phyloP scores from a whole-genome alignment of 1,140 invertebrate species.

The Drosophila truncata region DNA sequence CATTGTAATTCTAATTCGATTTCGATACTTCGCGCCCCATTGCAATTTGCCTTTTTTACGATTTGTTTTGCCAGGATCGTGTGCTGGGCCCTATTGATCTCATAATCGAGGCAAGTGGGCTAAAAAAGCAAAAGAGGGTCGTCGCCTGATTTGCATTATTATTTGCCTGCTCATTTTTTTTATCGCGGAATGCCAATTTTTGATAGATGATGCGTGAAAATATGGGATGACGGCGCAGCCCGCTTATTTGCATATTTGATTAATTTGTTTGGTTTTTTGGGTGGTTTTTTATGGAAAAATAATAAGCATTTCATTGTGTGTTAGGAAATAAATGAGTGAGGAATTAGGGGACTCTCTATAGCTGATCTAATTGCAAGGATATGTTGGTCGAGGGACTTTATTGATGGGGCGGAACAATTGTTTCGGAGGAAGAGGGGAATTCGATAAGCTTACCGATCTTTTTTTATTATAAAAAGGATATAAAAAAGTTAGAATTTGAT shows the following conservation, averaged over 20 bases:
- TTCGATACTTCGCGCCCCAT: constrained; percentile 69
- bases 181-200: constrained; percentile 62
- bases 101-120: constrained; percentile 68
- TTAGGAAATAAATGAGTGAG: constrained; percentile 2
- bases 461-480: not conserved
- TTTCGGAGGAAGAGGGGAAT: not conserved
- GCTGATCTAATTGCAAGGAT: constrained; percentile 12
- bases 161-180: constrained; percentile 61
- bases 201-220: constrained; percentile 79
- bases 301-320: constrained; percentile 71
- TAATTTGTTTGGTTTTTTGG: constrained; percentile 79
- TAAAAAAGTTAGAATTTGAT: not conserved
- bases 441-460: not conserved
- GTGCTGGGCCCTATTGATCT: constrained; percentile 65
- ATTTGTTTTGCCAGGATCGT: constrained; percentile 67
- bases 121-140: constrained; percentile 54
- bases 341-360: constrained; percentile 11
- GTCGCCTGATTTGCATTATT: constrained; percentile 57
- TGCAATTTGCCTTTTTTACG: constrained; percentile 81
- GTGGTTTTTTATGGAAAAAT: constrained; percentile 81
- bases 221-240: constrained; percentile 14
- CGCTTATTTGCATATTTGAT: constrained; percentile 80
- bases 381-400: not conserved
- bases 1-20: constrained; percentile 70
- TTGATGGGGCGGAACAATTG: constrained; percentile 15